Conservation (phyloP, 2,888 invertebrate genomes). For the Onthophagus sagittarius region DNA sequence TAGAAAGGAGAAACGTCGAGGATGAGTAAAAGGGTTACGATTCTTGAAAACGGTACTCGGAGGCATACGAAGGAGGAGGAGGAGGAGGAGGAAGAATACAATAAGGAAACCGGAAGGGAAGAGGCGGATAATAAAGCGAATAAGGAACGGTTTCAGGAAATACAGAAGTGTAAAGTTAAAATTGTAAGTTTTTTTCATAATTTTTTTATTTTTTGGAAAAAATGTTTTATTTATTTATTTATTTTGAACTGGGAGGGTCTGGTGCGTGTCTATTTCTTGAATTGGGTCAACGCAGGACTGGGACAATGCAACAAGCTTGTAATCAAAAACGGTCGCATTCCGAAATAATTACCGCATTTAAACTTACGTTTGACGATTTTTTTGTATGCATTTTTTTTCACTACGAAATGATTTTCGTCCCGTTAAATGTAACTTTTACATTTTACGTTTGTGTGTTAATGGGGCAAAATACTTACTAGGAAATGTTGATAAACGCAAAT, state of each 20-base stretch:
- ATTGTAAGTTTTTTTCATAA: slow-evolving; percentile 32
- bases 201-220: background rate
- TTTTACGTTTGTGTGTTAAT: too few relatives aligned
- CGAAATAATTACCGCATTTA: background rate
- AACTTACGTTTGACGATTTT: too few relatives aligned
- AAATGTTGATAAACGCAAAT: too few relatives aligned
- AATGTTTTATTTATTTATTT: background rate
- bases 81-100: slow-evolving; percentile 13
- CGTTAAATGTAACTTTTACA: too few relatives aligned
- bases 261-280: slow-evolving; percentile 18
- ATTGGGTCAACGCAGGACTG: slow-evolving; percentile 22
- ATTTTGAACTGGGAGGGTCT: slow-evolving; percentile 13
- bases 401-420: too few relatives aligned
- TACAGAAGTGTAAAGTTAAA: slow-evolving; percentile 35
- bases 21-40: slow-evolving; percentile 8
- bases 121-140: slow-evolving; percentile 18
- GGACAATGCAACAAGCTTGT: slow-evolving; percentile 11
- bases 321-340: background rate
- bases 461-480: too few relatives aligned
- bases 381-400: too few relatives aligned
- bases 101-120: slow-evolving; percentile 12
- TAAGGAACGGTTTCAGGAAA: slow-evolving; percentile 29
- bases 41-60: slow-evolving; percentile 10
- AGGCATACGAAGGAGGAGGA: slow-evolving; percentile 16
- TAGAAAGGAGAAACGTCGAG: background rate